Percentiles rank a stretch among this genome's conserved stretches.
Evolutionary conservation across 2,888 invertebrate genomes (phyloP).

Genomic region (Synanthedon formicaeformis): DNA sequence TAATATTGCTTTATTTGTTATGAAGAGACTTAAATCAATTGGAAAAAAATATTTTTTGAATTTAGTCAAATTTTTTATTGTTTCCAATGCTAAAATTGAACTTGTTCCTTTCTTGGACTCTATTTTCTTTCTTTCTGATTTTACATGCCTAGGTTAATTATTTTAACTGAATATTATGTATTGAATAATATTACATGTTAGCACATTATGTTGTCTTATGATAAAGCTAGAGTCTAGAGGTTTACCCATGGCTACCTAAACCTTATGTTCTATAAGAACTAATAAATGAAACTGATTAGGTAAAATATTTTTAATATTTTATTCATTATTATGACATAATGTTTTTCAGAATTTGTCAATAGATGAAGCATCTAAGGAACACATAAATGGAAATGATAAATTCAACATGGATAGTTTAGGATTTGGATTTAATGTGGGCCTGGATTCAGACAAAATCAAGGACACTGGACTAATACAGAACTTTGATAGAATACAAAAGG

Average conservation of each 20-base stretch:
- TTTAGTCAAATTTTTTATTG: too few relatives aligned
- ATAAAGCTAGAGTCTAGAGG: too few relatives aligned
- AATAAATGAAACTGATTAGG: conserved; percentile 1
- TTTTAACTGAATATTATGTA: too few relatives aligned
- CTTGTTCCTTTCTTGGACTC: too few relatives aligned
- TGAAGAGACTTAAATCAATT: too few relatives aligned
- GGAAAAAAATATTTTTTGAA: too few relatives aligned
- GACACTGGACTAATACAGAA: conserved; percentile 60
- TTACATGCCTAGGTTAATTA: too few relatives aligned
- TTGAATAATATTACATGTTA: too few relatives aligned
- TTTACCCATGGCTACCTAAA: not conserved
- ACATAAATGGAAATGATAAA: conserved; percentile 57
- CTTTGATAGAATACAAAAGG: conserved; percentile 74
- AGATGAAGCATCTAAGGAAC: conserved; percentile 42
- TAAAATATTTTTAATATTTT: not conserved
- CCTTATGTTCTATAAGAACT: not conserved
- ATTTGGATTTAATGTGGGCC: conserved; percentile 56
- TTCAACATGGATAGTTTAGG: conserved; percentile 55
- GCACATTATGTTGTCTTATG: too few relatives aligned
- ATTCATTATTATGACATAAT: conserved; percentile 1
- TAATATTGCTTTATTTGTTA: too few relatives aligned
- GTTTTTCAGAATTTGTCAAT: conserved; percentile 53
- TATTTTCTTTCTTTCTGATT: too few relatives aligned
- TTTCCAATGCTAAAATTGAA: too few relatives aligned
- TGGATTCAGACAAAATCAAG: conserved; percentile 57